Conservation (phyloP, 2,113 vertebrate species). For the Cacatua alba region DNA sequence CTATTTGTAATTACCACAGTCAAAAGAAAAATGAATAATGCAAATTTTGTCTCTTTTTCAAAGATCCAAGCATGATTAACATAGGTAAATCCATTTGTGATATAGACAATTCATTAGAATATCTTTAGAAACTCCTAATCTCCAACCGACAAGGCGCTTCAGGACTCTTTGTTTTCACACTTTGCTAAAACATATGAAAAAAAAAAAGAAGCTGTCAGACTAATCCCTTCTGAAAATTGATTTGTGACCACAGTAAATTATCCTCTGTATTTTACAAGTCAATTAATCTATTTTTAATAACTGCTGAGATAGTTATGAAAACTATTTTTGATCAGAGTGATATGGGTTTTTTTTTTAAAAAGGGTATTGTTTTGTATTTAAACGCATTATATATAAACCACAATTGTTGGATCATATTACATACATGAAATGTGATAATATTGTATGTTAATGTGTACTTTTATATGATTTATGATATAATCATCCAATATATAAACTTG, state of each 20-base stretch:
- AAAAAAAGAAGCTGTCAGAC: neutral
- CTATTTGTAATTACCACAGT: conserved; percentile 11
- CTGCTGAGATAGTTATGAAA: neutral
- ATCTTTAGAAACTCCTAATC: conserved; percentile 2
- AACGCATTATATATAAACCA: neutral
- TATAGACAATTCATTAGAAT: conserved; percentile 14
- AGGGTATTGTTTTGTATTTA: neutral
- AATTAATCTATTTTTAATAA: neutral
- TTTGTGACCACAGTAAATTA: conserved; percentile 16
- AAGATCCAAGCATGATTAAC: conserved; percentile 22
- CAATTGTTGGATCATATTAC: neutral
- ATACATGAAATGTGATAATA: neutral
- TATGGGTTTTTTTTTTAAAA: neutral
- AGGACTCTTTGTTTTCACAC: neutral
- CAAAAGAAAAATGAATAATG: conserved; percentile 8
- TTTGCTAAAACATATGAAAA: neutral
- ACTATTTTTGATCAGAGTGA: neutral
- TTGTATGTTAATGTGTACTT: neutral
- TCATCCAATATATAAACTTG: neutral
- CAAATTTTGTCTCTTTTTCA: conserved; percentile 23
- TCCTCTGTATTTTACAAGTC: neutral
- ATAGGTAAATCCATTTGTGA: neutral
- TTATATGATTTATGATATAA: neutral
- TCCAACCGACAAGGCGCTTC: neutral
- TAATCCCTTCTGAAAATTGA: neutral